Conservation (phyloP, 2,113 vertebrate species). For the Carlito syrichta region DNA sequence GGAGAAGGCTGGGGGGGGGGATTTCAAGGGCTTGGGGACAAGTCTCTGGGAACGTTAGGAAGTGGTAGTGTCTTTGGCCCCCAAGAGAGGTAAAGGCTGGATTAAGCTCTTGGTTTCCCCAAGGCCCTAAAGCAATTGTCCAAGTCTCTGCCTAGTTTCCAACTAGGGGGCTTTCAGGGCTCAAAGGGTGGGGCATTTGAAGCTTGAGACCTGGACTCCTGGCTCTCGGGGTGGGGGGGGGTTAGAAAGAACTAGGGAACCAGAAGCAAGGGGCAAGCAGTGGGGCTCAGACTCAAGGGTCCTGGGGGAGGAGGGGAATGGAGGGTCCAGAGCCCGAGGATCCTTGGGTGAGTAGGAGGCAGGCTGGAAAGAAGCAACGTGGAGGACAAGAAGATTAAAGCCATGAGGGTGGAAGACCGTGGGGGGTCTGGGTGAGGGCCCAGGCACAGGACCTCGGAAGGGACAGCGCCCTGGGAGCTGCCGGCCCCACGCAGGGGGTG, state of each 20-base stretch:
- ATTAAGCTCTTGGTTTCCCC: not conserved
- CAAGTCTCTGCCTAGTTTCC: not conserved
- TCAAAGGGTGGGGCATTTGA: not conserved
- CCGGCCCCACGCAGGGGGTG: slow-evolving; percentile 59
- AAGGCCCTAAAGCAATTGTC: not conserved
- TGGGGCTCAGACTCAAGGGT: not conserved
- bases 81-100: not conserved
- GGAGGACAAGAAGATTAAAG: not conserved
- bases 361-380: rapidly evolving
- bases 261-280: too few relatives aligned
- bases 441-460: not conserved
- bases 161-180: not conserved
- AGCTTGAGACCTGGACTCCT: not conserved
- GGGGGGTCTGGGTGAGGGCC: slow-evolving; percentile 8
- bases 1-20: not conserved
- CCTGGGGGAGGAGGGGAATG: not conserved
- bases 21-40: not conserved
- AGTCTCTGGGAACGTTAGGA: not conserved
- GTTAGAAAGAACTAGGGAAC: too few relatives aligned
- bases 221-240: not conserved
- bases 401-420: not conserved
- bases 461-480: slow-evolving; percentile 59
- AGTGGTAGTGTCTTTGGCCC: not conserved
- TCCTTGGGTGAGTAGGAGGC: not conserved
- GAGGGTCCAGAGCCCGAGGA: not conserved